These are phyloP conservation scores for Benitochromis conjunctus DNA, from an alignment of 2,113 vertebrate genomes.

Conservation along the genomic window DNA sequence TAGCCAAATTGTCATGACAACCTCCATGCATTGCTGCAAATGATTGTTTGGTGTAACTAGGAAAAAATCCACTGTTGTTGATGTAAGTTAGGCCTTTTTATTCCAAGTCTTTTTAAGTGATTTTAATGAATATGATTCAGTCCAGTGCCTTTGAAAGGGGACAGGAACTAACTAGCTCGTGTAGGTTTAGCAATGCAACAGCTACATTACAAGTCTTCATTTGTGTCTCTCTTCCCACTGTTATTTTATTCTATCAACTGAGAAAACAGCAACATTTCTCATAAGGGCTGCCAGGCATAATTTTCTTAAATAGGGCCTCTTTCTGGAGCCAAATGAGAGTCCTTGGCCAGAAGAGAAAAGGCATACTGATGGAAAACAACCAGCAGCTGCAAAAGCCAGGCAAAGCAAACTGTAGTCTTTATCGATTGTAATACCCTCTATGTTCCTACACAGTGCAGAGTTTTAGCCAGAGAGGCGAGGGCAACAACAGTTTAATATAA, in stretches of 20 bases:
- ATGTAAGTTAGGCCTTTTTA: not conserved
- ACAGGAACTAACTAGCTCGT: not conserved
- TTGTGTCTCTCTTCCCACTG: not conserved
- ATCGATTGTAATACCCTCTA: not conserved
- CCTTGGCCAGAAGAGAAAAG: conserved; percentile 6
- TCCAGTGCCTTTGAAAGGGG: not conserved
- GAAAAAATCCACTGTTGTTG: not conserved
- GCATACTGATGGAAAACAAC: conserved; percentile 19
- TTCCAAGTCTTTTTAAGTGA: not conserved
- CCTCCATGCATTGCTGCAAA: conserved; percentile 43
- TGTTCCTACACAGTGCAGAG: not conserved
- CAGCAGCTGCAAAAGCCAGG: conserved; percentile 2
- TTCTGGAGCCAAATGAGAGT: conserved; percentile 2
- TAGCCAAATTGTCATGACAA: conserved; percentile 49
- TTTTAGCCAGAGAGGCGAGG: not conserved
- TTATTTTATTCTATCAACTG: not conserved
- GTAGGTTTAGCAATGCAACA: not conserved
- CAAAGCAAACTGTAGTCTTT: conserved; percentile 2
- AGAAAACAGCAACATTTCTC: conserved; percentile 13
- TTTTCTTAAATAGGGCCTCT: conserved; percentile 13
- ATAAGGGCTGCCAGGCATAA: not conserved
- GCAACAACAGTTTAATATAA: not conserved
- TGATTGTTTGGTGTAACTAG: conserved; percentile 22
- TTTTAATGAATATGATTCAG: not conserved
- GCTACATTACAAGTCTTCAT: not conserved